Evolutionary conservation across 2,888 invertebrate species (phyloP).

Genomic region (Hesperia comma): DNA sequence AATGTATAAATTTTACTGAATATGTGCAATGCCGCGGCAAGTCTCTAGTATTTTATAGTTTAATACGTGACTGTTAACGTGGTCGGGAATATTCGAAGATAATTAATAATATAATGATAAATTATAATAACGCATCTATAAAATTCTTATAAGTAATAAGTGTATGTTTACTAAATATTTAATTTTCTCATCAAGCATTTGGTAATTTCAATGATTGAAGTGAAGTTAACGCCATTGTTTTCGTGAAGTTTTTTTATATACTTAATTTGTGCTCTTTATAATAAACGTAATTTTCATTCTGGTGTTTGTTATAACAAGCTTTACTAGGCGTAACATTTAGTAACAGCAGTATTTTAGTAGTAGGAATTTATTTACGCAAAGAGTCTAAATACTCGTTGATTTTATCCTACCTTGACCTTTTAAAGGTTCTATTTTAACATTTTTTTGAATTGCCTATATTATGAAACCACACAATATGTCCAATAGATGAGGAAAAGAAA

Average conservation of each 20-base stretch:
- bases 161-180: background rate
- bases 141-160: background rate
- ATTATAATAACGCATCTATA: background rate
- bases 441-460: too few species aligned
- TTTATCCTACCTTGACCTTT: constrained; percentile 5
- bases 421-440: constrained; percentile 12
- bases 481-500: too few species aligned
- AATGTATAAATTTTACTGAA: too few species aligned
- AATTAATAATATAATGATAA: background rate
- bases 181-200: background rate
- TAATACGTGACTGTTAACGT: constrained; percentile 26
- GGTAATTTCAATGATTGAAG: background rate
- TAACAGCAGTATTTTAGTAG: constrained; percentile 4
- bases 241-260: constrained; percentile 9
- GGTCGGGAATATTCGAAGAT: constrained; percentile 11
- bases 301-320: constrained; percentile 3
- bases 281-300: background rate
- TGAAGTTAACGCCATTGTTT: background rate
- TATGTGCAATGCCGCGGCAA: too few species aligned
- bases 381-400: constrained; percentile 1
- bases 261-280: background rate
- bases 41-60: background rate
- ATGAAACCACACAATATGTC: too few species aligned
- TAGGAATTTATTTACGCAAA: constrained; percentile 12
- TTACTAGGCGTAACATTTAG: constrained; percentile 3